Conservation (phyloP, 2,113 vertebrate species). For the Neodon shergylaensis region DNA sequence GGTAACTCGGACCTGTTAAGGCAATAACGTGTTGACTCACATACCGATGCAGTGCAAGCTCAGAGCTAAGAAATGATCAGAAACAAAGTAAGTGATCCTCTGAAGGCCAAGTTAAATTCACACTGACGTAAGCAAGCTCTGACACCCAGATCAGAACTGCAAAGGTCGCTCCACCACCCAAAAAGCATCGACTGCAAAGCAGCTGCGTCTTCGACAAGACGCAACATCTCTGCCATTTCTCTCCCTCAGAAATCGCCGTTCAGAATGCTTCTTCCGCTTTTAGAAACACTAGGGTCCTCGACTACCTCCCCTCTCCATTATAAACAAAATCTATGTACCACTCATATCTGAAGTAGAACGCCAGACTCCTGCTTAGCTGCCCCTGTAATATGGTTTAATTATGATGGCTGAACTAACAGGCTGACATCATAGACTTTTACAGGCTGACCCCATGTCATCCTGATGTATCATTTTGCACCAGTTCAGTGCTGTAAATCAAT, state of each 20-base stretch:
- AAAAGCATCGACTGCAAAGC: background rate
- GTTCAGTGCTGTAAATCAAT: conserved; percentile 99
- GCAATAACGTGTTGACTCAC: conserved; percentile 19
- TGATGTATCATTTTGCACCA: conserved; percentile 98
- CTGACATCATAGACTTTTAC: conserved; percentile 91
- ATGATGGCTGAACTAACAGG: conserved; percentile 89
- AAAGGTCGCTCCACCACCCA: background rate
- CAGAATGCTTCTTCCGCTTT: background rate
- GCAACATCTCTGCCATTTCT: background rate
- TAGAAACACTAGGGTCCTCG: background rate
- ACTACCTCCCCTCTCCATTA: conserved; percentile 3
- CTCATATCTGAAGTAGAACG: conserved; percentile 79
- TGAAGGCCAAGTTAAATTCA: conserved; percentile 58
- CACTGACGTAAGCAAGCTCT: background rate
- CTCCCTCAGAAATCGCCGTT: background rate
- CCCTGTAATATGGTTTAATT: conserved; percentile 88
- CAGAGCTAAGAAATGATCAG: conserved; percentile 7
- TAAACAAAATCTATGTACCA: conserved; percentile 68
- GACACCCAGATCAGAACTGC: background rate
- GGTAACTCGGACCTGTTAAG: conserved; percentile 1
- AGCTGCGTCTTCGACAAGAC: background rate
- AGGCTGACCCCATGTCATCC: conserved; percentile 91
- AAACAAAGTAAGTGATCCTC: conserved; percentile 6
- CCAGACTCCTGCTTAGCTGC: conserved; percentile 83
- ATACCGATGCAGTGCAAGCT: background rate